Base-by-base conservation (phyloP, 2,888 invertebrate species). In the Hyles lineata region DNA sequence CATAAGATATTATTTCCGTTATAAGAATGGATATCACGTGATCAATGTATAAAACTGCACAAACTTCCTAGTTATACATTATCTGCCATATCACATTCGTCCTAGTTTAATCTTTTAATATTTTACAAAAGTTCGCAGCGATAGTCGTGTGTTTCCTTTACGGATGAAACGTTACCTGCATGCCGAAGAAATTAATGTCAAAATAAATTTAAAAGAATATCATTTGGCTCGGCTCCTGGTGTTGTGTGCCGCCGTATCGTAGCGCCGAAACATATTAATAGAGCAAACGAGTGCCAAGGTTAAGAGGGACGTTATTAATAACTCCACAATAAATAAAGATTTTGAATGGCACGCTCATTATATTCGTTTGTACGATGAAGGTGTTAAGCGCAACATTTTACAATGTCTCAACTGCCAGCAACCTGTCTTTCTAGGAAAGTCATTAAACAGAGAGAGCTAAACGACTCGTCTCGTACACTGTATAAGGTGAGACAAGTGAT, bases 401-500 rank as follows among this genome's bases (percentile, higher is more conserved):
- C 69, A 71, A 76, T 77, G 77, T 77, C 69, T 72, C n/a, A 60
- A 77, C 67, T 50, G 23, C 67, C 61, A 58, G 67, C 50, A 76
- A 80, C 77, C 77, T 77, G 79, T 78, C 62, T 80, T 86, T 86
- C 87, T 82, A 79, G 73, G 85, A 84, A 87, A 84, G 79, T 82
- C 81, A 86, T 89, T 87, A 87, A 83, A 83, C 82, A 80, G 91
- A 92, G 92, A 93, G 90, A 93, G 91, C 89, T 87, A 81, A 78
- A 76, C 77, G 79, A 81, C 87, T 82, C 78, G 83, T 86, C 81
- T 84, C 80, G 81, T n/a, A 77, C 80, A 82, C 81, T 80, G 77
- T 79, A 85, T 86, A 88, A 85, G 88, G 87, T 78, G 80, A 87
- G 86, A 89, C 89, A 83, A 83, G 89, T 88, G 89, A 89, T 89